These are phyloP conservation scores for Drepana falcataria DNA, from an alignment of 2,888 invertebrate species.

Conservation along the genomic window DNA sequence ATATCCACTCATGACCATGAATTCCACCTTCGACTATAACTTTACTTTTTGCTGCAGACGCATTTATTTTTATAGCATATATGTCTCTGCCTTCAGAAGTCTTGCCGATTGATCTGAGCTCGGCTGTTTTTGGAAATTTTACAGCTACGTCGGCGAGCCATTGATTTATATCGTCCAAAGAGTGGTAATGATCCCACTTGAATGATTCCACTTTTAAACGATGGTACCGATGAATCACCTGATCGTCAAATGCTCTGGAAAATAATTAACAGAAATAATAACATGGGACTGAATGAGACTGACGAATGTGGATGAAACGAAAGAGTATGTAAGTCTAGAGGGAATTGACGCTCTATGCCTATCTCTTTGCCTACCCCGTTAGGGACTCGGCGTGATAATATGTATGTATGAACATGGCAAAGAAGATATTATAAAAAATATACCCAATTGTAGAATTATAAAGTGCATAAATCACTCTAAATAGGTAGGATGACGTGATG, in stretches of 20 bases:
- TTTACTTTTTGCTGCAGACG: constrained; percentile 38
- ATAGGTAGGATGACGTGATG: too few relatives aligned
- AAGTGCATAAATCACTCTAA: too few relatives aligned
- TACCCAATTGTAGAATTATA: too few relatives aligned
- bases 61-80: constrained; percentile 34
- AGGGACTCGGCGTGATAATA: too few relatives aligned
- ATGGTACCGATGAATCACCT: constrained; percentile 28
- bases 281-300: too few relatives aligned
- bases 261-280: neutral
- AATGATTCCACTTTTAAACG: constrained; percentile 30
- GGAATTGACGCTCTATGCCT: too few relatives aligned
- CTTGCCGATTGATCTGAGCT: constrained; percentile 50
- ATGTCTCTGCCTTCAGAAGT: constrained; percentile 65
- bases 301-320: too few relatives aligned
- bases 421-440: too few relatives aligned
- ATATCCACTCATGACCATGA: constrained; percentile 87
- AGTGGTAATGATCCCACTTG: constrained; percentile 78
- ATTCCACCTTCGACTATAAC: constrained; percentile 81
- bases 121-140: constrained; percentile 54
- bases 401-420: too few relatives aligned
- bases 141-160: constrained; percentile 74
- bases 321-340: too few relatives aligned
- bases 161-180: constrained; percentile 76
- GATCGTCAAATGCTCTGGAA: constrained; percentile 49
- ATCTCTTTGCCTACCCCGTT: too few relatives aligned